These are phyloP conservation scores for Ditula angustiorana DNA, from an alignment of 2,888 invertebrate species.

Conservation along the genomic window DNA sequence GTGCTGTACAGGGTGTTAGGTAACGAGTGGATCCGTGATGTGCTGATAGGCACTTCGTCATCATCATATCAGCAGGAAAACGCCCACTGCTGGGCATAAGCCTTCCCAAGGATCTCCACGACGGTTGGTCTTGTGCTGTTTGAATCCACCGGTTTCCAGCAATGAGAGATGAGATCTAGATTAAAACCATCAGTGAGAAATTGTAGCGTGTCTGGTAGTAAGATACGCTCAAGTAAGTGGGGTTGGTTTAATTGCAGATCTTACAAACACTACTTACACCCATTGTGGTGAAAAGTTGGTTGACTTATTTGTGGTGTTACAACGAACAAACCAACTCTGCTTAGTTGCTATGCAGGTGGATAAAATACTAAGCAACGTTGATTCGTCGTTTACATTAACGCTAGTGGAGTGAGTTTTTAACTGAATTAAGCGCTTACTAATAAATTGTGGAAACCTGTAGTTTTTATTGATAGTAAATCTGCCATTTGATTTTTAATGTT, in stretches of 20 bases:
- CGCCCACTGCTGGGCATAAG: background rate
- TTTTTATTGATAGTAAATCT: conserved; percentile 35
- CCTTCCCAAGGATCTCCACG: too few relatives aligned
- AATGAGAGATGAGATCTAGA: too few relatives aligned
- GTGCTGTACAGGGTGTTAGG: too few relatives aligned
- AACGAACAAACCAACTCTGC: background rate
- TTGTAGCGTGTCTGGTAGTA: too few relatives aligned
- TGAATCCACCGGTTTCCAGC: too few relatives aligned
- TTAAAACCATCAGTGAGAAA: too few relatives aligned
- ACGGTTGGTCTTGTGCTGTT: too few relatives aligned
- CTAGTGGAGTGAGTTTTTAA: conserved; percentile 24
- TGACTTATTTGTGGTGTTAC: background rate
- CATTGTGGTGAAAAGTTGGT: background rate
- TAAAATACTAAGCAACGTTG: conserved; percentile 17
- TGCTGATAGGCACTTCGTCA: background rate
- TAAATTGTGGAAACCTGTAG: conserved; percentile 35
- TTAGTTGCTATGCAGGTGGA: background rate
- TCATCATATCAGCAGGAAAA: background rate
- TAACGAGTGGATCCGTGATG: too few relatives aligned
- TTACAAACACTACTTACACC: background rate
- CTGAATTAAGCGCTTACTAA: conserved; percentile 16
- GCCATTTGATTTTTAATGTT: conserved; percentile 26
- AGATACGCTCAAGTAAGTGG: too few relatives aligned
- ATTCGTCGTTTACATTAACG: conserved; percentile 36
- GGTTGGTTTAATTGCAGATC: too few relatives aligned